phyloP scores from a whole-genome alignment of 2,888 invertebrate species.

The Mellilla xanthometata region DNA sequence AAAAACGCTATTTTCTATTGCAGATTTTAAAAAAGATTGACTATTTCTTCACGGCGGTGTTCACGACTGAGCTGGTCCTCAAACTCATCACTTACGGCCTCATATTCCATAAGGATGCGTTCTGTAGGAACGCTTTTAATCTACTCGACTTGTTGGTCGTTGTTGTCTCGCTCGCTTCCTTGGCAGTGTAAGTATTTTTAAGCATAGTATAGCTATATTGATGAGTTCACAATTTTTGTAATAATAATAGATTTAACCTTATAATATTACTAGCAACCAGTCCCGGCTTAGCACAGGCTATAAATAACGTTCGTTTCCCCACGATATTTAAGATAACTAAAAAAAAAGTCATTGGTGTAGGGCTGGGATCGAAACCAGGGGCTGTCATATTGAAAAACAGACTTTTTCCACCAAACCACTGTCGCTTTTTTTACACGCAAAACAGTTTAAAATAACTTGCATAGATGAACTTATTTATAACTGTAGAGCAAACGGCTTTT shows the following conservation, averaged over 20 bases:
- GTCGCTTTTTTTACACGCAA: conserved; percentile 5
- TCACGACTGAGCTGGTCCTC: conserved; percentile 96
- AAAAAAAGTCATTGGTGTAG: too few relatives aligned
- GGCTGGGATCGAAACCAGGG: too few relatives aligned
- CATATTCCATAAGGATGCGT: conserved; percentile 98
- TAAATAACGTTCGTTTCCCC: too few relatives aligned
- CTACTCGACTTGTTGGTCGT: conserved; percentile 98
- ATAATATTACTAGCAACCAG: too few relatives aligned
- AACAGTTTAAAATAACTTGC: too few relatives aligned
- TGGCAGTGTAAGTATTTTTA: conserved; percentile 84
- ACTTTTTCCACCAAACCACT: too few relatives aligned
- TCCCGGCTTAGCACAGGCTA: too few relatives aligned
- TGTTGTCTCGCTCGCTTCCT: conserved; percentile 96
- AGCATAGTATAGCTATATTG: too few relatives aligned
- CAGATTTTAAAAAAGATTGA: conserved; percentile 97
- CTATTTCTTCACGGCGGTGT: conserved; percentile 98
- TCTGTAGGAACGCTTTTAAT: conserved; percentile 99
- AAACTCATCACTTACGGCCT: conserved; percentile 98
- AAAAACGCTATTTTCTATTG: conserved; percentile 52
- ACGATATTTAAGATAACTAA: too few relatives aligned
- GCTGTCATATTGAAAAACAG: too few relatives aligned
- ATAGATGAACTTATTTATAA: too few relatives aligned
- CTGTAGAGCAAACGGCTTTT: too few relatives aligned
- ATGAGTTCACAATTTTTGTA: neutral
- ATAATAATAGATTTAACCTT: neutral